Evolutionary conservation across 1,140 invertebrate species (phyloP), one percentile per base, ranked within the genome.

Genomic region (Temnothorax nylanderi): DNA sequence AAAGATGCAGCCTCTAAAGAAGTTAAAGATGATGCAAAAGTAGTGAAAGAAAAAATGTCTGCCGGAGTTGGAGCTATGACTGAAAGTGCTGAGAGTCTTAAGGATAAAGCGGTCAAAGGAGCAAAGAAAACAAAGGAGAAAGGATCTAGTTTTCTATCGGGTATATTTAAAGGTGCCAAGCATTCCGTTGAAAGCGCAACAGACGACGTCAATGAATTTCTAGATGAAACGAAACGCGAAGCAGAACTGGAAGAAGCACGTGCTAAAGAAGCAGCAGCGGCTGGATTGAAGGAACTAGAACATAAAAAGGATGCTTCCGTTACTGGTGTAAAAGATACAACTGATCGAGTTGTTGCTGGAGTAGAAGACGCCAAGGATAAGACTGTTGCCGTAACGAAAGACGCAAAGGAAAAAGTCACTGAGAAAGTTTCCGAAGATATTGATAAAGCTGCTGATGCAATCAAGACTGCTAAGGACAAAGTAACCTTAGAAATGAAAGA

Each of bases 121-220:
- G 84, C 82, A 4, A 91, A 91, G 10, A 91, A 93, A 34, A 75
- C 87, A 0, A 92, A 93, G 1, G 86, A 91, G 1, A 91, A 92
- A n/a, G 51, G 41, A 8, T 58, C 86, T 11, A 88, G 92, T 4
- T 92, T 92, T 18, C 13, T 92, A 0, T 92, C 92, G 0, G 90
- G 89, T 0, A 87, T 93, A 2, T 89, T 93, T 16, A 92, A 92
- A 56, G 89, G 92, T 1, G 84, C 89, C 0, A 93, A 93, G 18
- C 90, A 94, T 56, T 90, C 94, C 1, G 92, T 91, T 5, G 93
- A 94, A 8, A 93, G 94, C 32, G 87, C 94, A 16, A 88, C 92
- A 0, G 94, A 94, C 8, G 94, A 94, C 0, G 88, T 94, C 0
- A 93, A 94, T 60, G 94, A 95, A 47, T 93, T 93, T 75, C 75